phyloP scores from a whole-genome alignment of 2,113 vertebrate genomes.

The Zingel zingel region DNA sequence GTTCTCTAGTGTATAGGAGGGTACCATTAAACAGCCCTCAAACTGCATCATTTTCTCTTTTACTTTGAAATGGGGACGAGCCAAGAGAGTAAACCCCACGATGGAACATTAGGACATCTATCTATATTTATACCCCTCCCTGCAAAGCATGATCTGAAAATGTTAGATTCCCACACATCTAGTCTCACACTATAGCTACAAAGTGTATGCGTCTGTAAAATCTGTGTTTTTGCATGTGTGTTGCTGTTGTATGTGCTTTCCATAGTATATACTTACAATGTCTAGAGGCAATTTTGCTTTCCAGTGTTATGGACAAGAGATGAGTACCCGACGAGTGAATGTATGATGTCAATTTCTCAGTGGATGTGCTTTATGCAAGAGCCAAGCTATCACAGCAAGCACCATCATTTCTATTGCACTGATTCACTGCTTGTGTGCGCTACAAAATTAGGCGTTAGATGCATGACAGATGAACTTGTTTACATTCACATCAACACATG shows the following conservation, averaged over 20 bases:
- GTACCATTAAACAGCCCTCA: not conserved
- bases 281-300: not conserved
- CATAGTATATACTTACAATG: not conserved
- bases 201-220: not conserved
- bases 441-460: constrained; percentile 5
- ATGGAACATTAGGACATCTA: not conserved
- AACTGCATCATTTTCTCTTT: constrained; percentile 9
- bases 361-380: constrained; percentile 5
- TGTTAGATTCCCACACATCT: constrained; percentile 1
- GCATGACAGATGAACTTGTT: constrained; percentile 22
- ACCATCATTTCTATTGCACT: constrained; percentile 6
- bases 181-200: not conserved
- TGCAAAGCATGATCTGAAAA: not conserved
- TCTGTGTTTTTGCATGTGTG: not conserved
- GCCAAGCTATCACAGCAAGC: constrained; percentile 5
- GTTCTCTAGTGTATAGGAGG: constrained; percentile 22
- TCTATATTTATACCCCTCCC: constrained; percentile 1
- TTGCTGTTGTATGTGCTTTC: not conserved
- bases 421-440: constrained; percentile 27
- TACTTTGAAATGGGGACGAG: constrained; percentile 11
- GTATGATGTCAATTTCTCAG: constrained; percentile 5
- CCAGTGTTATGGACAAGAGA: constrained; percentile 17
- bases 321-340: not conserved
- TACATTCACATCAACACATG: constrained; percentile 3
- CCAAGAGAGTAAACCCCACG: constrained; percentile 9